Base-by-base conservation (phyloP, 1,140 invertebrate species). In the Meloidogyne hapla region DNA sequence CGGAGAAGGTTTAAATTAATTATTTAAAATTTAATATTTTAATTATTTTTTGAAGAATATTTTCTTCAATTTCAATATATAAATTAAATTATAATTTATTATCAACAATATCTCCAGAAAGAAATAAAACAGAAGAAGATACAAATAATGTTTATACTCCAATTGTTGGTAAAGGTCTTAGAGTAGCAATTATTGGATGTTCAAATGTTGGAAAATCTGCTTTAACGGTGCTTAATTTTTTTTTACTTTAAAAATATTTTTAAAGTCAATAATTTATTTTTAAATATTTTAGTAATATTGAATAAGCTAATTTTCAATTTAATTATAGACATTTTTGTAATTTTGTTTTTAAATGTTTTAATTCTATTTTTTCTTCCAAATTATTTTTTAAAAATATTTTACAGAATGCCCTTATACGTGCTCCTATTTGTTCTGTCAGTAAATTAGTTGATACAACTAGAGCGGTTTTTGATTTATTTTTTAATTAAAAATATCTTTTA, bases 171-270 rank as follows among this genome's bases (percentile, higher is more conserved):
- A 18, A 67, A 40, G 76, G 62, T n/a, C 76, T 86, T 21, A 45
- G 77, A 40, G 63, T 87, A 10, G 85, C 85, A 12, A 74, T 86
- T 9, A 84, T 86, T 61, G 85, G 85, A 21, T 68, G 78, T n/a
- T 86, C 85, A 13, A 86, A 86, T 77, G 84, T 84, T 9, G 85
- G 85, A 33, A 86, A 86, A 73, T 86, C 85, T 21, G 76, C 85
- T 8, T 26, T 86, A 1, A 85, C 80, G 12, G 61, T 71, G n/a
- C n/a, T n/a, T n/a, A n/a, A n/a, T n/a, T n/a, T n/a, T n/a, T n/a
- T n/a, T n/a, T n/a, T n/a, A n/a, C 6, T 21, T 63, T 63, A 23
- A 23, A 63, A 63, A 23, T 63, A 21, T 63, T 26, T 21, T 26
- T 26, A 6, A 63, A 63, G 6, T 63, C 25, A 26, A 21, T 8